Conservation (phyloP, 2,797 vertebrate genomes). For the Podarcis lilfordi region DNA sequence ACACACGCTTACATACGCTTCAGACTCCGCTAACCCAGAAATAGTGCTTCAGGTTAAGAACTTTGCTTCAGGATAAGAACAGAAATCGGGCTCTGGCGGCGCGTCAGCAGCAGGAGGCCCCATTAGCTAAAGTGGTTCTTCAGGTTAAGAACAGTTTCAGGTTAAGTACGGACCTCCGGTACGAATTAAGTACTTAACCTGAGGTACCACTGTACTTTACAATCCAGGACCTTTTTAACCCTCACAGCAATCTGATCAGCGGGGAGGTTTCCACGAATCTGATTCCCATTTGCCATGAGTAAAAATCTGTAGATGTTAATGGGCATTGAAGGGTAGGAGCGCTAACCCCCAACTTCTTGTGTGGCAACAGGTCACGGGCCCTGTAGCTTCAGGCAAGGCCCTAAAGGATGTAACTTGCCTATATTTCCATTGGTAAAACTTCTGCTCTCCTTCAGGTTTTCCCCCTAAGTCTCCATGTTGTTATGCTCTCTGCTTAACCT, state of each 20-base stretch:
- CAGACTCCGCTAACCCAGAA: no score
- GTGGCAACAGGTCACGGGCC: neutral
- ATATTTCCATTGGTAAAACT: neutral
- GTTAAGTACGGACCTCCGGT: no score
- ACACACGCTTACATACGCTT: no score
- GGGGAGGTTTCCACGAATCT: neutral
- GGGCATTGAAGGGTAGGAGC: neutral
- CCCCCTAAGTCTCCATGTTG: neutral
- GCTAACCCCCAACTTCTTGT: neutral
- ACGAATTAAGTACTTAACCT: no score
- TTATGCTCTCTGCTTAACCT: conserved; percentile 46
- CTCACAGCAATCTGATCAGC: neutral
- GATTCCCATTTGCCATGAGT: neutral
- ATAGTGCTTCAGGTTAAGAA: no score
- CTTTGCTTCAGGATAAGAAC: no score
- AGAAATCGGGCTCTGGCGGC: no score
- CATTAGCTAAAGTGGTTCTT: no score
- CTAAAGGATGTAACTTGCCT: neutral
- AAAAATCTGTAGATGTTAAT: neutral
- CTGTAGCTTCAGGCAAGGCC: no score
- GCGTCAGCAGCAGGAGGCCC: no score
- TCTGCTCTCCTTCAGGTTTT: neutral
- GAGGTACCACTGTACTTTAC: neutral
- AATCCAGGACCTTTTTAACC: neutral
- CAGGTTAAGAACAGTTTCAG: no score